Base-by-base conservation (phyloP, 2,797 vertebrate genomes). In the Gouania willdenowi region DNA sequence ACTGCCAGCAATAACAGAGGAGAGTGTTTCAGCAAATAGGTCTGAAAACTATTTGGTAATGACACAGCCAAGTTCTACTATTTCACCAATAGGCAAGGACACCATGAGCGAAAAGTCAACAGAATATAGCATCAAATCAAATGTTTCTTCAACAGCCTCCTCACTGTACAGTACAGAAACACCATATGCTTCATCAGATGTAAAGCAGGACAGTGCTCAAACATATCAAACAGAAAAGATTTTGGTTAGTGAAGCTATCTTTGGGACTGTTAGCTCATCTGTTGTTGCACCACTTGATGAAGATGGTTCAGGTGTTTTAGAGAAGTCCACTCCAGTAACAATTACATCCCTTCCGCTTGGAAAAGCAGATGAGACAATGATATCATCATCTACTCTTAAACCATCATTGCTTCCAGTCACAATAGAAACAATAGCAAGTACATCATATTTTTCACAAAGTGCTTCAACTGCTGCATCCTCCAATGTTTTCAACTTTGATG, bases 271-370 rank as follows among this genome's bases (percentile, higher is more conserved):
- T 0, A 4, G 8, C n/a, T 25, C 10, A 21, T 22, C 18, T 7
- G 1, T 11, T 5, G 4, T 11, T 2, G 23, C 28, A 8, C 6
- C 23, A 35, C 4, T 8, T 20, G 33, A 34, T n/a, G 9, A 12
- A 20, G 49, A 41, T 5, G 31, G 22, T 4, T 77, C 73, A 40
- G 51, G 55, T 24, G 43, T 32, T 0, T 1, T 16, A 22, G 46
- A 43, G 0, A 27, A 44, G 8, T 51, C 43, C 6, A 25, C 18
- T 6, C 1, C 9, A 2, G n/a, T n/a, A n/a, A n/a, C n/a, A n/a
- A n/a, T n/a, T n/a, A n/a, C n/a, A n/a, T n/a, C n/a, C n/a, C n/a
- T n/a, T n/a, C n/a, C n/a, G n/a, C 14, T 22, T 10, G 16, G 8
- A 20, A 26, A 6, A 6, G 8, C 29, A 12, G 12, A 25, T 2